Percentiles rank a stretch among this genome's conserved stretches.
Evolutionary conservation across 2,113 vertebrate genomes (phyloP).

Genomic region (Parus major): DNA sequence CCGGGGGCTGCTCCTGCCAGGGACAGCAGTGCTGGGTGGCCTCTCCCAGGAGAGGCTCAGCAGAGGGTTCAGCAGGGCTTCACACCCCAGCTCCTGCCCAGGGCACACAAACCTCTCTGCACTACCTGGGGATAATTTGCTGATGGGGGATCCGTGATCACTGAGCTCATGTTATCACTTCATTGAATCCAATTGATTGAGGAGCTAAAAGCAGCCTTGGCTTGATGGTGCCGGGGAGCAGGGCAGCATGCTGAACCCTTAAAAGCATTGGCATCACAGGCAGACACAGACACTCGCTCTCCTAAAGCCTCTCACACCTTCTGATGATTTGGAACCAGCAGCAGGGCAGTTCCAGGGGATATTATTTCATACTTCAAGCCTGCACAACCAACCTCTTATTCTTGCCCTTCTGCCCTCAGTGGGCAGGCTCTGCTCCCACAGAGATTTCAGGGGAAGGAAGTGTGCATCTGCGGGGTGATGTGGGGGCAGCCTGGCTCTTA

Average conservation of each 20-base stretch:
- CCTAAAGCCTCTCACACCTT: neutral
- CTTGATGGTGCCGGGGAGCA: neutral
- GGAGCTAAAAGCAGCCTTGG: slow-evolving; percentile 35
- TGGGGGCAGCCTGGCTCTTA: slow-evolving; percentile 44
- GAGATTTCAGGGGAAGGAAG: slow-evolving; percentile 57
- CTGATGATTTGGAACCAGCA: neutral
- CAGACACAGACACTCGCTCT: neutral
- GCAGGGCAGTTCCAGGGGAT: neutral
- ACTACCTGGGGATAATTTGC: neutral
- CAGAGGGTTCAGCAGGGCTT: neutral
- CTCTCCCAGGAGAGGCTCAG: neutral
- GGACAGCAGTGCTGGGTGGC: neutral
- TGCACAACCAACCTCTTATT: slow-evolving; percentile 44
- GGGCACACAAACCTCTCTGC: neutral
- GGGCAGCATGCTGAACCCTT: neutral
- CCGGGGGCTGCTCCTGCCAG: neutral
- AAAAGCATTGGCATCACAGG: slow-evolving; percentile 36
- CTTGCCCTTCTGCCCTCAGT: slow-evolving; percentile 18
- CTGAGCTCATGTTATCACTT: neutral
- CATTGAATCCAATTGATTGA: slow-evolving; percentile 11
- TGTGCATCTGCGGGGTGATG: slow-evolving; percentile 25
- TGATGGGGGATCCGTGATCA: neutral
- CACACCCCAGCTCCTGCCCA: neutral
- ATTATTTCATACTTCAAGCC: neutral
- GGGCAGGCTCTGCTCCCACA: slow-evolving; percentile 34